Evolutionary conservation across 2,888 invertebrate species (phyloP).

Genomic region (Phalera bucephala): DNA sequence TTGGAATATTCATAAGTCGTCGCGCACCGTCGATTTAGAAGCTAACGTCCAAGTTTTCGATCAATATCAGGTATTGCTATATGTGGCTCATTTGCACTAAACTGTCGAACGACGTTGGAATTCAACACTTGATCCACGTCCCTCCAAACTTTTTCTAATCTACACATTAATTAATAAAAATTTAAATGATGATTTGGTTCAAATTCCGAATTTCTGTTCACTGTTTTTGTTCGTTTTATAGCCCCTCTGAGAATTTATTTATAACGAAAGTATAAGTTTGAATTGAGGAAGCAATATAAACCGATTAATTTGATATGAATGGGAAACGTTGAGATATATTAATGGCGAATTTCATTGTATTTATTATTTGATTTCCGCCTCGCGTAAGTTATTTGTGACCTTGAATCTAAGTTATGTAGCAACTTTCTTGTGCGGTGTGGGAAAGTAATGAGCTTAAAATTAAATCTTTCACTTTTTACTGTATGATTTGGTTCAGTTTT

Average conservation of each 20-base stretch:
- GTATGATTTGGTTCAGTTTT: too few species aligned
- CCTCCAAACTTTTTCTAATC: too few species aligned
- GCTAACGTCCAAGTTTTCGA: too few species aligned
- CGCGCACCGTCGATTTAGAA: too few species aligned
- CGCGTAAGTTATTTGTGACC: neutral
- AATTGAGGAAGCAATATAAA: neutral
- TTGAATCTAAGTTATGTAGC: neutral
- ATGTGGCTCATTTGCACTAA: too few species aligned
- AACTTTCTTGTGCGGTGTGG: neutral
- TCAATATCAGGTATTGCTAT: too few species aligned
- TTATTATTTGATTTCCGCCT: neutral
- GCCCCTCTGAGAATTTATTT: constrained; percentile 10
- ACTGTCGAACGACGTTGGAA: too few species aligned
- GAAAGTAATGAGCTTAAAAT: neutral
- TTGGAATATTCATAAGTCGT: too few species aligned
- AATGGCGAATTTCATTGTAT: neutral
- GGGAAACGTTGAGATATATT: constrained; percentile 1
- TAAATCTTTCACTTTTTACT: too few species aligned
- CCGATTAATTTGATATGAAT: constrained; percentile 5
- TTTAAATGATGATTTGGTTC: constrained; percentile 1
- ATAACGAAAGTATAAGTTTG: constrained; percentile 12
- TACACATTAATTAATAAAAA: too few species aligned
- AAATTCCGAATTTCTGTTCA: constrained; percentile 5
- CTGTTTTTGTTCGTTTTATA: constrained; percentile 5
- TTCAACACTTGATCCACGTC: too few species aligned